Base-by-base conservation (phyloP, 2,797 vertebrate genomes). In the Prunella strophiata region DNA sequence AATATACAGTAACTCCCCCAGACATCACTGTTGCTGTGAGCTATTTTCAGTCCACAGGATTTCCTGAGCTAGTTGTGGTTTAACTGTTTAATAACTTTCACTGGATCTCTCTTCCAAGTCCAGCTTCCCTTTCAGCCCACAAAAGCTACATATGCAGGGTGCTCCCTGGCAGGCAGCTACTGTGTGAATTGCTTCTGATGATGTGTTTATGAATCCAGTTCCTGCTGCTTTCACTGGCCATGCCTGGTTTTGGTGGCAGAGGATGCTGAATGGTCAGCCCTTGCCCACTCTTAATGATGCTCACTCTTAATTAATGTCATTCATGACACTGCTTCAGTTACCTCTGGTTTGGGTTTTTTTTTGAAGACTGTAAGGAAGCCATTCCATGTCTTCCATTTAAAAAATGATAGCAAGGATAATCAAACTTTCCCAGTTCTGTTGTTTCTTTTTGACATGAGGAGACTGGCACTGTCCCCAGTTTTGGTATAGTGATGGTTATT, bases 21-120 rank as follows among this genome's bases (percentile, higher is more conserved):
- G 85, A 89, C 61, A 88, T 52, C 34, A 14, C 79, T 83, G 68
- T 66, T 94, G 82, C 68, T 89, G 76, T 81, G 68, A 89, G 70
- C 32, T 94, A 74, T 94, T 95, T 93, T 93, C 82, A 91, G 73
- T 63, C 57, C 45, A 40, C 63, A 94, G 88, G 85, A 93, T 90
- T 94, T 96, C 93, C 90, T 88, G 48, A 94, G 72, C 76, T 89
- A 83, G 75, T 73, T 89, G 68, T 1, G 21, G 48, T 95, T 94
- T 95, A 95, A 96, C 92, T 61, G 40, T 93, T 94, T 59, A 34
- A 42, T 83, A 73, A 55, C 48, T 93, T 85, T 38, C 26, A 58
- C 15, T 88, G 74, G 29, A 68, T 87, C 30, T 78, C 18, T 78
- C 42, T 91, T 84, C 71, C 30, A 72, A 78, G 36, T 55, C 36